Evolutionary conservation across 1,140 invertebrate species (phyloP).

Genomic region (Drepana arcuata): DNA sequence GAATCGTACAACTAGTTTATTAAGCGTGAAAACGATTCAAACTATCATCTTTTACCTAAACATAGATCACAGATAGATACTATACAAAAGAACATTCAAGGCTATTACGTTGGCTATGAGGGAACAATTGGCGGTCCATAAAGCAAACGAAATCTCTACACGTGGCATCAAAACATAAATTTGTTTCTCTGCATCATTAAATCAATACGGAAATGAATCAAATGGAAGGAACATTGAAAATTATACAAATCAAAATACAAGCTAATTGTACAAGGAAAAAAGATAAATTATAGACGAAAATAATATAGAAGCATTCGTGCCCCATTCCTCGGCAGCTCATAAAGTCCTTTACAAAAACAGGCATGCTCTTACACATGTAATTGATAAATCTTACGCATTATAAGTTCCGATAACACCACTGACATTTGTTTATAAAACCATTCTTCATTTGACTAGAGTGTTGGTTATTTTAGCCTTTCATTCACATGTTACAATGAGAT

Average conservation of each 20-base stretch:
- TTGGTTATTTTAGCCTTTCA: slow-evolving; percentile 20
- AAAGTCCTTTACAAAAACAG: slow-evolving; percentile 52
- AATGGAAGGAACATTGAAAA: slow-evolving; percentile 15
- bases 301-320: slow-evolving; percentile 26
- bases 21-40: slow-evolving; percentile 44
- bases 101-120: no score
- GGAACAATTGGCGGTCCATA: no score
- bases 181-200: slow-evolving; percentile 41
- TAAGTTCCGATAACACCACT: slow-evolving; percentile 58
- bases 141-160: no score
- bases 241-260: slow-evolving; percentile 40
- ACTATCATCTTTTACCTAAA: slow-evolving; percentile 63
- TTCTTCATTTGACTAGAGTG: slow-evolving; percentile 46
- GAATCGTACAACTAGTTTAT: slow-evolving; percentile 28
- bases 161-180: slow-evolving; percentile 42
- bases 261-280: slow-evolving; percentile 25
- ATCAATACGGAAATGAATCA: slow-evolving; percentile 24
- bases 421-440: slow-evolving; percentile 54
- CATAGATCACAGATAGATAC: slow-evolving; percentile 64
- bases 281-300: slow-evolving; percentile 33
- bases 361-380: slow-evolving; percentile 56
- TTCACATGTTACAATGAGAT: no score
- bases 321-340: slow-evolving; percentile 19
- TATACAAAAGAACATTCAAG: slow-evolving; percentile 48
- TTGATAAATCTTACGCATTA: slow-evolving; percentile 46